Percentiles rank a stretch among this genome's conserved stretches.
Conservation (phyloP, 2,888 invertebrate species). For the Nebria brevicollis region DNA sequence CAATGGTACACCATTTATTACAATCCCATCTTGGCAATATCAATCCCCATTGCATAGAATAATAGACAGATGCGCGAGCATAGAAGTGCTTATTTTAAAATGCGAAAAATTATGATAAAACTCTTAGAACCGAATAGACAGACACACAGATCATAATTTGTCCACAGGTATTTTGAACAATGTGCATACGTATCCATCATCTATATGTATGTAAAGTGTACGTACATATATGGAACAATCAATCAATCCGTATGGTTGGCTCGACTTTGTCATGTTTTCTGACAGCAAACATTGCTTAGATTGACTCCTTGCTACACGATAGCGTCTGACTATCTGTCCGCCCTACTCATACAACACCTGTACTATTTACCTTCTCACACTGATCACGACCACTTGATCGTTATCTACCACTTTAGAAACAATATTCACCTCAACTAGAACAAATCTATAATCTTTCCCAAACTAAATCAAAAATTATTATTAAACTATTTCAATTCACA, state of each 20-base stretch:
- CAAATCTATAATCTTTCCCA: too few relatives aligned
- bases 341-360: not conserved
- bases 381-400: not conserved
- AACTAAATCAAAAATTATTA: too few relatives aligned
- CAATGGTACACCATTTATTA: not conserved
- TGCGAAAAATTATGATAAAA: not conserved
- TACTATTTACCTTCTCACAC: not conserved
- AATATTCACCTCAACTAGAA: not conserved
- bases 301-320: constrained; percentile 40
- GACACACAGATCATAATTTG: not conserved
- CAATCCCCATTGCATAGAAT: not conserved
- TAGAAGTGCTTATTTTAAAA: not conserved
- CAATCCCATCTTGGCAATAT: not conserved
- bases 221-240: constrained; percentile 23
- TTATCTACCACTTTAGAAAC: not conserved
- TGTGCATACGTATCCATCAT: not conserved
- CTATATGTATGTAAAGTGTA: not conserved
- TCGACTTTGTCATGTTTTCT: constrained; percentile 36
- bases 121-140: not conserved
- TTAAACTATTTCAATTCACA: too few relatives aligned
- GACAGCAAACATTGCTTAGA: constrained; percentile 33
- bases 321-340: constrained; percentile 15
- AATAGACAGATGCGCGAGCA: not conserved
- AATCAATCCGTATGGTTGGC: constrained; percentile 26
- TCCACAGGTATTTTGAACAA: not conserved